Conservation (phyloP, 1,140 invertebrate species). For the Drosophila orosa region DNA sequence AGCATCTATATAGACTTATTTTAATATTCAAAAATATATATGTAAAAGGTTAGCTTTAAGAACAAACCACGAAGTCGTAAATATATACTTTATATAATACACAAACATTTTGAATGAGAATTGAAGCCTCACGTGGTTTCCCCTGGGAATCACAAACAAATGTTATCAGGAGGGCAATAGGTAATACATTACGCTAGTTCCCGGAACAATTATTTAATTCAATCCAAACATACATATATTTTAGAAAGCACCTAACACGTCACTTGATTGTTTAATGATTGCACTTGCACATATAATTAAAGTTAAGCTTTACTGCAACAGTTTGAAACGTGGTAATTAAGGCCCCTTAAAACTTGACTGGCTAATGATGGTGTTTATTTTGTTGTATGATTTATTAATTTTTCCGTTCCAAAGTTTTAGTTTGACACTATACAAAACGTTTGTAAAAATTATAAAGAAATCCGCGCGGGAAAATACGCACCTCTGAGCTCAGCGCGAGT, state of each 20-base stretch:
- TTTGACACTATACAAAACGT: neutral
- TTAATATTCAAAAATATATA: neutral
- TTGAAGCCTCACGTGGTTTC: neutral
- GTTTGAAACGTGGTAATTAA: neutral
- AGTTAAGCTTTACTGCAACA: neutral
- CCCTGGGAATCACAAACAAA: neutral
- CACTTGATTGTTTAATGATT: neutral
- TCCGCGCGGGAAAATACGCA: neutral
- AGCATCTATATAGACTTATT: neutral
- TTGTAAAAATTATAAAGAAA: neutral
- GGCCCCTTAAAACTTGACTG: neutral
- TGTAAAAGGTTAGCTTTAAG: neutral
- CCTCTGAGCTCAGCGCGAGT: conserved; percentile 2
- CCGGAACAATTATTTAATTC: conserved; percentile 1
- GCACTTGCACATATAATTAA: neutral
- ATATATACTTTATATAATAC: neutral
- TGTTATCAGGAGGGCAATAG: conserved; percentile 1
- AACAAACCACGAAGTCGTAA: no score
- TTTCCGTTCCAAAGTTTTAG: neutral
- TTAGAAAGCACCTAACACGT: neutral
- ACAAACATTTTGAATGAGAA: neutral
- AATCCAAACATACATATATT: neutral
- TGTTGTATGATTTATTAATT: neutral
- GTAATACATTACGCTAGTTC: neutral
- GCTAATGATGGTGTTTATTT: neutral